Conservation (phyloP, 2,113 vertebrate species). For the Poicephalus gulielmi region DNA sequence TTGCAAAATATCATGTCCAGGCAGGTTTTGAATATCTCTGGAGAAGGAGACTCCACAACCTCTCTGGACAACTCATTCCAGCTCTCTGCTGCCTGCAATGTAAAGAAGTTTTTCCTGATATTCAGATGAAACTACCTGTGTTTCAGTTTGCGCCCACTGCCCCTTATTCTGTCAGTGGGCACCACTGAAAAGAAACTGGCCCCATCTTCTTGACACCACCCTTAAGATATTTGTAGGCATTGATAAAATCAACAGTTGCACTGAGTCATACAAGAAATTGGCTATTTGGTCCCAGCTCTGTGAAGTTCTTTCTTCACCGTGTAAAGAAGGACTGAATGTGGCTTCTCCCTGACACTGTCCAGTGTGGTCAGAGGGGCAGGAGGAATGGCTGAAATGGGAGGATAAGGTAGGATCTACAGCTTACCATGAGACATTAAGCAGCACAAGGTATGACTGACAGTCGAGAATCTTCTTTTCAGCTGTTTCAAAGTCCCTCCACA, state of each 20-base stretch:
- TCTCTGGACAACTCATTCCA: neutral
- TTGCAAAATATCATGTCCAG: neutral
- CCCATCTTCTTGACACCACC: neutral
- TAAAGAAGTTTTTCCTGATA: neutral
- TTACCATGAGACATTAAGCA: neutral
- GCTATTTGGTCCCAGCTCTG: neutral
- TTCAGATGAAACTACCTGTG: neutral
- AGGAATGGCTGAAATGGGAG: neutral
- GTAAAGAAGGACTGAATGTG: fast-evolving
- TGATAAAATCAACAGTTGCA: neutral
- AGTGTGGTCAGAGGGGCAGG: neutral
- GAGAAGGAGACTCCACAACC: neutral
- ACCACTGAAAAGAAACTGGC: neutral
- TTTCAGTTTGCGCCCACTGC: neutral
- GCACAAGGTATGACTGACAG: neutral
- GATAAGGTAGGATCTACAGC: neutral
- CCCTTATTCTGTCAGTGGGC: neutral
- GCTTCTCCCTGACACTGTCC: neutral
- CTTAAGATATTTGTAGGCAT: neutral
- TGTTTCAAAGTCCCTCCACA: neutral
- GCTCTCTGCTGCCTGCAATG: neutral
- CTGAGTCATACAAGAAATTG: neutral
- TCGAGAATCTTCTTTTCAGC: neutral
- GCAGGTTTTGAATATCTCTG: neutral
- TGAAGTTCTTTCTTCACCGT: neutral